Evolutionary conservation across 2,888 invertebrate genomes (phyloP).

Genomic region (Operophtera brumata): DNA sequence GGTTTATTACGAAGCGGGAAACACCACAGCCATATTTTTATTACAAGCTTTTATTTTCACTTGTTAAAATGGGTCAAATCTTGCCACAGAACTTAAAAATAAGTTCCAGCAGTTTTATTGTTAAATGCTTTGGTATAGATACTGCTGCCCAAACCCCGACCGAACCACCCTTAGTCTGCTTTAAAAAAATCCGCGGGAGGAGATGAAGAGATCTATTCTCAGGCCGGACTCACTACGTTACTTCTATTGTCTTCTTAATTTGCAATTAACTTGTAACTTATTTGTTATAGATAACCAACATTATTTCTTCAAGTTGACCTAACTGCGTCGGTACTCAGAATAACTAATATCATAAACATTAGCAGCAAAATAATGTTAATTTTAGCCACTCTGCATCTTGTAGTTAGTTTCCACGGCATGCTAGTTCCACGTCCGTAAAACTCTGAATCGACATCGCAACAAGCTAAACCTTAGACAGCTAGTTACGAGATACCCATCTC

Average conservation of each 20-base stretch:
- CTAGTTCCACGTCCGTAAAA: constrained; percentile 32
- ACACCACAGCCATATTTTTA: no score
- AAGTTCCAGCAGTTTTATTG: no score
- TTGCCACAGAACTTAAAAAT: no score
- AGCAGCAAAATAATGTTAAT: constrained; percentile 22
- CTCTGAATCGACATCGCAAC: constrained; percentile 35
- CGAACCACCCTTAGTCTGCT: no score
- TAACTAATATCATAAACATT: not conserved
- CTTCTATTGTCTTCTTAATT: not conserved
- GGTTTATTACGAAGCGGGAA: no score
- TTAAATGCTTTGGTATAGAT: no score
- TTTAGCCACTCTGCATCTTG: constrained; percentile 17
- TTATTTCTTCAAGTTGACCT: not conserved
- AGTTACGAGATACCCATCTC: constrained; percentile 69
- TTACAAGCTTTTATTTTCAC: no score
- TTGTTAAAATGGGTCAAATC: no score
- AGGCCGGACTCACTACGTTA: no score
- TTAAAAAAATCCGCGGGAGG: no score
- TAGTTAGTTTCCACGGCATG: constrained; percentile 31
- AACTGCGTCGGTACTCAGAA: not conserved
- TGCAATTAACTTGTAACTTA: not conserved
- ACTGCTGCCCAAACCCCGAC: no score
- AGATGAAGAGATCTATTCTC: no score
- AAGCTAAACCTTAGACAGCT: constrained; percentile 58
- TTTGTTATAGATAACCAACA: not conserved